Base-by-base conservation (phyloP, 2,888 invertebrate genomes). In the Amphipoea oculea region DNA sequence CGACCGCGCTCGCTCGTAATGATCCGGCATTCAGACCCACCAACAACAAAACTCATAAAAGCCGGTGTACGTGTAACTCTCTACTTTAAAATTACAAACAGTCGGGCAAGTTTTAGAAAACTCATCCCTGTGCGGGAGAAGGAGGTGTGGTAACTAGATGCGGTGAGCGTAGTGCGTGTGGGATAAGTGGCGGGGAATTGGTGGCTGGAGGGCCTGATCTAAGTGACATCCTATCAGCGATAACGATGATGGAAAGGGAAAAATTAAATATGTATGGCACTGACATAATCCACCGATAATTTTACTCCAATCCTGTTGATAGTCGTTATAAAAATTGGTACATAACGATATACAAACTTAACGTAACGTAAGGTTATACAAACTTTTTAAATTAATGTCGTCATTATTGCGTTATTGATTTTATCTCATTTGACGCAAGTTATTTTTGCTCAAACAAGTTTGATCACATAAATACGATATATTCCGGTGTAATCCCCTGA, bases 51-150 rank as follows among this genome's bases (percentile, higher is more conserved):
- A 95, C 95, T 95, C 95, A 95, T 96, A 95, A 95, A 95, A 94
- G 93, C 92, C 87, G 76, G 88, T 87, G 89, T 92, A 92, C 94
- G 93, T 94, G 94, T 94, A 94, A 94, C 94, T 95, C 94, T 94
- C 94, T 94, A 94, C 96, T 96, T 95, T 95, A 95, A 95, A 96
- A 96, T 96, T 96, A 96, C 95, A 95, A 96, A 96, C 96, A 95
- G 96, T 94, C 94, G 95, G 93, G 92, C 91, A 96, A 96, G 96
- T 96, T 96, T 95, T 93, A 94, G 93, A 95, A 94, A 96, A 95
- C 96, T 96, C 96, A 94, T 94, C 94, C 95, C 87, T 92, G 89
- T 86, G 82, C 85, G 66, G 48, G 14, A 20, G 82, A 14, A 6
- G 42, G 89, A 87, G 12, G 5, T 81, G 66, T 29, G 17, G 72